phyloP scores from a whole-genome alignment of 2,797 vertebrate genomes.

The Micromesistius poutassou region DNA sequence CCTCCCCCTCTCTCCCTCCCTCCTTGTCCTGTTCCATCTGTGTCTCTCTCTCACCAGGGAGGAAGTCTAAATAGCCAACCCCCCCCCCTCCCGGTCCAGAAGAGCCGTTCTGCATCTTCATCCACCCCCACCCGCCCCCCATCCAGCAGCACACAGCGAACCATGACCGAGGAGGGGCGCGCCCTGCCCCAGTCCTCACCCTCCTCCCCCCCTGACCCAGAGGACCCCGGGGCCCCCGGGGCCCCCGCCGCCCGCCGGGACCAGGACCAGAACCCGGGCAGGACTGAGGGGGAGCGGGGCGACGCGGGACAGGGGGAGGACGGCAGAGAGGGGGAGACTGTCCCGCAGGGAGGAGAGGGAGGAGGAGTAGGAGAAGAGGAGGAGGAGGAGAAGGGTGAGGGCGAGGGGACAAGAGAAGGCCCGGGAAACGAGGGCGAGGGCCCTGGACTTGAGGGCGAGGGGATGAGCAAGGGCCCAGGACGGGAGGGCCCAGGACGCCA shows the following conservation, averaged over 20 bases:
- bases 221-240: constrained; percentile 34
- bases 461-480: too few species aligned
- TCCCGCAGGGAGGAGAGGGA: neutral
- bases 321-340: neutral
- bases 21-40: neutral
- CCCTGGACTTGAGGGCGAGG: too few species aligned
- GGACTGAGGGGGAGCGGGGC: constrained; percentile 33
- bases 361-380: neutral
- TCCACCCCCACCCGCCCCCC: constrained; percentile 25
- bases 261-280: neutral
- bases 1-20: neutral
- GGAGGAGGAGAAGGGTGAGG: constrained; percentile 10
- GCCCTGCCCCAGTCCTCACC: constrained; percentile 61
- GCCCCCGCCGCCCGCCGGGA: neutral
- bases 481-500: constrained; percentile 12
- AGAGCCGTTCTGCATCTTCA: neutral
- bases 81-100: constrained; percentile 24
- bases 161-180: constrained; percentile 81
- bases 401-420: constrained; percentile 31
- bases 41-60: constrained; percentile 20
- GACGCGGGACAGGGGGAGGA: constrained; percentile 14
- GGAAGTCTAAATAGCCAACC: constrained; percentile 6
- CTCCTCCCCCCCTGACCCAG: constrained; percentile 20
- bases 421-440: neutral
- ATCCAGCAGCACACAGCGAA: constrained; percentile 43